Conservation (phyloP, 2,113 vertebrate species). For the Crotalus tigris region DNA sequence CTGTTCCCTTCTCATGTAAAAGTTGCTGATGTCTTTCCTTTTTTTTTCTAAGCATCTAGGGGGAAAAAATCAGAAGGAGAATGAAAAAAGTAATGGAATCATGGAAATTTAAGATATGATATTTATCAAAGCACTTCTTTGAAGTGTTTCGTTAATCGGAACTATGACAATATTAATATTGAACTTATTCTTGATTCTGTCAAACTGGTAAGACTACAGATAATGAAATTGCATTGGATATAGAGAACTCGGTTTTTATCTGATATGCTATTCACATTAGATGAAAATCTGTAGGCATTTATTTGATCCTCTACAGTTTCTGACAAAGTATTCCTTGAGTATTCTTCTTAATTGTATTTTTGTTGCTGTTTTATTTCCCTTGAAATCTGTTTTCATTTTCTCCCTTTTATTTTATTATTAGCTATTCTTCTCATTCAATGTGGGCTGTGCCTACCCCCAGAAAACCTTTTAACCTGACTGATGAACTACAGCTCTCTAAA, state of each 20-base stretch:
- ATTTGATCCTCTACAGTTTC: constrained; percentile 17
- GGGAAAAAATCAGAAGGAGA: neutral
- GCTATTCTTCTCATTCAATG: constrained; percentile 49
- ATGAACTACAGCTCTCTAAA: constrained; percentile 63
- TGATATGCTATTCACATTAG: neutral
- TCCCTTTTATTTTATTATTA: constrained; percentile 59
- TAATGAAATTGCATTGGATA: neutral
- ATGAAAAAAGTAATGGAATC: neutral
- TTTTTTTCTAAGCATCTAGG: neutral
- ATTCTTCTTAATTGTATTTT: constrained; percentile 58
- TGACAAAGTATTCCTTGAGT: constrained; percentile 48
- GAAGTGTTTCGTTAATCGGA: too few species aligned
- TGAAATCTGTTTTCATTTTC: constrained; percentile 54
- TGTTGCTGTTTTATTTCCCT: constrained; percentile 41
- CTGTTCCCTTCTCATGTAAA: neutral
- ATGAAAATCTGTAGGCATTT: neutral
- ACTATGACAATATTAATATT: neutral
- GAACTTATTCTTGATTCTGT: neutral
- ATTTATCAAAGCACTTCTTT: too few species aligned
- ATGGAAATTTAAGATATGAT: neutral
- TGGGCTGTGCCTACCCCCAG: constrained; percentile 42
- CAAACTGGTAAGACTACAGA: constrained; percentile 7
- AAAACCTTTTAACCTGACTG: constrained; percentile 69
- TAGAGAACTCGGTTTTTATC: neutral
- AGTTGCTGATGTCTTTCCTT: neutral